These are phyloP conservation scores for Dicyrtoma fusca DNA, from an alignment of 2,888 invertebrate genomes.

Conservation along the genomic window DNA sequence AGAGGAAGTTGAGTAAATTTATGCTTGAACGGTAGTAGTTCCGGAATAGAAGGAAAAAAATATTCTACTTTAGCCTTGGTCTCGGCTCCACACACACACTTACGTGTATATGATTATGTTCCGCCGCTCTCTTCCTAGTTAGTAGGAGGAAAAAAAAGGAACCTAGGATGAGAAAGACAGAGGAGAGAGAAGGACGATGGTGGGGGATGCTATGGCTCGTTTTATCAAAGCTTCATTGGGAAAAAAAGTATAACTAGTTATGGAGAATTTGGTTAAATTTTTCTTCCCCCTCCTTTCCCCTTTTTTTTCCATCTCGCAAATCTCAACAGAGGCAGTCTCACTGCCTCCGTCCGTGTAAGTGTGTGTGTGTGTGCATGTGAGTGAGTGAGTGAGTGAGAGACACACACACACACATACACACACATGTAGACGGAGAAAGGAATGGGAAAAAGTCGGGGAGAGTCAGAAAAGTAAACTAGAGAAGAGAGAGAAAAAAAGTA, in stretches of 20 bases:
- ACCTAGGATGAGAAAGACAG: constrained; percentile 5
- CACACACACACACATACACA: too few relatives aligned
- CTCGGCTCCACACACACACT: constrained; percentile 5
- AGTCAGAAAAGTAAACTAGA: constrained; percentile 13
- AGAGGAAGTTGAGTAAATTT: constrained; percentile 34
- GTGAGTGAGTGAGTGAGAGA: constrained; percentile 31
- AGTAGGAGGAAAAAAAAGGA: neutral
- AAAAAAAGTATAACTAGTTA: constrained; percentile 41
- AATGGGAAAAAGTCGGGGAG: constrained; percentile 18
- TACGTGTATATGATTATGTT: neutral
- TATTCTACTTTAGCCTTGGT: constrained; percentile 17
- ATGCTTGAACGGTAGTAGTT: constrained; percentile 23
- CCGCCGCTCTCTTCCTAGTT: neutral
- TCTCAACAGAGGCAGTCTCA: constrained; percentile 38
- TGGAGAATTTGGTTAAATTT: constrained; percentile 45
- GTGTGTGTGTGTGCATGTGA: too few relatives aligned
- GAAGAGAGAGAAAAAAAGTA: constrained; percentile 18
- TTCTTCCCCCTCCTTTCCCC: constrained; percentile 42
- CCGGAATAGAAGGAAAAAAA: constrained; percentile 4
- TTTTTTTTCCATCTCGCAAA: constrained; percentile 40
- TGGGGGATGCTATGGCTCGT: constrained; percentile 16
- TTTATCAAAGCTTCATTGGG: constrained; percentile 44
- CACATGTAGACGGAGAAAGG: constrained; percentile 21
- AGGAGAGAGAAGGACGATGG: constrained; percentile 18
- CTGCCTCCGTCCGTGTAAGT: too few relatives aligned